A percentile compares a stretch with the other conserved stretches of the same genome.
phyloP scores from a whole-genome alignment of 1,140 invertebrate genomes.

The Diabrotica virgifera region DNA sequence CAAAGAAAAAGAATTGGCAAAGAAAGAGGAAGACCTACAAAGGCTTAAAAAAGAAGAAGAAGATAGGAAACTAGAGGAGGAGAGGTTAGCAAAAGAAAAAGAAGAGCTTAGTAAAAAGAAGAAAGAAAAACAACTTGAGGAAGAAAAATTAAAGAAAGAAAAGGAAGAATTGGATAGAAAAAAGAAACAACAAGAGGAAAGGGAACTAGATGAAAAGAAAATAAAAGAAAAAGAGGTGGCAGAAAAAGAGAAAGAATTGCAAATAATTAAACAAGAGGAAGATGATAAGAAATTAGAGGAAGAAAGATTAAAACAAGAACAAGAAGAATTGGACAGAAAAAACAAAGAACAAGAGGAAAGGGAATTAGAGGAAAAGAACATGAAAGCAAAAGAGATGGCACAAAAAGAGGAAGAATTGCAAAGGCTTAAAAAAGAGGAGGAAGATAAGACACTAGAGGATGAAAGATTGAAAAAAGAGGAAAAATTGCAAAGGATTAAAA shows the following conservation, averaged over 20 bases:
- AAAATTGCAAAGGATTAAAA: background rate
- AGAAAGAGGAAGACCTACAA: too few relatives aligned
- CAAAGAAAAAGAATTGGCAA: too few relatives aligned
- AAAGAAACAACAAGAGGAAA: background rate
- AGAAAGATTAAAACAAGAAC: background rate
- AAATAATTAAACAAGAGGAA: background rate
- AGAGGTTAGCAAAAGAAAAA: background rate
- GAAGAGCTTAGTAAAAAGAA: background rate
- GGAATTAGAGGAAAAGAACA: background rate
- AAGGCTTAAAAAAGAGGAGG: background rate
- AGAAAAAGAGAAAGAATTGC: too few relatives aligned
- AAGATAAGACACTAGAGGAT: constrained; percentile 6
- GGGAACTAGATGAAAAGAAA: too few relatives aligned
- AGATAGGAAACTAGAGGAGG: background rate
- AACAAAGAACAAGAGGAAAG: background rate
- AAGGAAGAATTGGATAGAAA: background rate
- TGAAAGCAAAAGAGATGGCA: constrained; percentile 13
- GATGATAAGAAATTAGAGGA: background rate
- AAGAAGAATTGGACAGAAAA: background rate
- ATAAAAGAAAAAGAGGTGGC: too few relatives aligned
- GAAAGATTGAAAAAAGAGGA: constrained; percentile 4
- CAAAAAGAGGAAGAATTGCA: constrained; percentile 2
- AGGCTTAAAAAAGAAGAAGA: background rate
- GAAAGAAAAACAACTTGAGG: background rate
- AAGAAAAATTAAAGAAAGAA: background rate